Evolutionary conservation across 2,113 vertebrate species (phyloP).

Genomic region (Damaliscus lunatus): DNA sequence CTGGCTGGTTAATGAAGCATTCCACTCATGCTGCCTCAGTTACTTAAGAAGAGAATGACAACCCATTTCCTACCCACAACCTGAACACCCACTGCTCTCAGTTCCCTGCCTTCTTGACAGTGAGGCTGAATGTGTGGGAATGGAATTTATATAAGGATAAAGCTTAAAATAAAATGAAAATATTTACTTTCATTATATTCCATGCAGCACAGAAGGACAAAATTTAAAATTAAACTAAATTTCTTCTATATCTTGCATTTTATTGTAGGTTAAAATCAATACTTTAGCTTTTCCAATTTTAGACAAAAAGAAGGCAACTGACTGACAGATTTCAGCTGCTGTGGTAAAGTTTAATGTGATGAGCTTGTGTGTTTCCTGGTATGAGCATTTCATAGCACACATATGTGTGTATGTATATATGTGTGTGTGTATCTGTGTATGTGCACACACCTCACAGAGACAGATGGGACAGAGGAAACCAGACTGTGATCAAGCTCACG

Average conservation of each 20-base stretch:
- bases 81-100: background rate
- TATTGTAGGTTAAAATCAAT: conserved; percentile 28
- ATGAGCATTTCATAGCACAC: background rate
- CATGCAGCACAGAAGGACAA: background rate
- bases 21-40: conserved; percentile 43
- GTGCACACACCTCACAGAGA: background rate
- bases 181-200: conserved; percentile 33
- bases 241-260: background rate
- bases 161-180: conserved; percentile 41
- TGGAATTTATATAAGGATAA: conserved; percentile 16
- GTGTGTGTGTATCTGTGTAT: background rate
- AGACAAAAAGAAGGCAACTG: conserved; percentile 43
- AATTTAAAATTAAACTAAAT: conserved; percentile 13
- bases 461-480: background rate
- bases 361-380: background rate
- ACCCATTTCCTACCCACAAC: background rate
- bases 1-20: conserved; percentile 54
- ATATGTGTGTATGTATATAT: background rate
- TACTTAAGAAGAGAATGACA: conserved; percentile 60
- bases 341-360: conserved; percentile 38
- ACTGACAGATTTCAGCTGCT: conserved; percentile 6
- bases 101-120: background rate
- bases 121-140: background rate
- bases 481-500: background rate
- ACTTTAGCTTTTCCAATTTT: conserved; percentile 9